phyloP scores from a whole-genome alignment of 2,888 invertebrate genomes.

The Teleogryllus oceanicus region DNA sequence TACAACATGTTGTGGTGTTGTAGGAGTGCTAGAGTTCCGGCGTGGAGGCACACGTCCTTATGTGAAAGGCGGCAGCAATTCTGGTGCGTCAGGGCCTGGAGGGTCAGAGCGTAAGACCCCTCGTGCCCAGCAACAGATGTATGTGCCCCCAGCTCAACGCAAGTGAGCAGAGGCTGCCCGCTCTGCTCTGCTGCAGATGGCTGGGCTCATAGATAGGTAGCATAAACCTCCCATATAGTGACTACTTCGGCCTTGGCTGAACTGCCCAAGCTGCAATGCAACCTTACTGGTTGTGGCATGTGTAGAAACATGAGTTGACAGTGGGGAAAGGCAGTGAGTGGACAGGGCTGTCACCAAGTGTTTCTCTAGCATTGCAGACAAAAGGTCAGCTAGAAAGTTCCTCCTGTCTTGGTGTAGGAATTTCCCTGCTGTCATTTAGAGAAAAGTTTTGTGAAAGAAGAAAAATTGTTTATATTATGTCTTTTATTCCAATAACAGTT shows the following conservation, averaged over 20 bases:
- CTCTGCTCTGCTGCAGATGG: constrained; percentile 7
- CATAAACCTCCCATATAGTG: constrained; percentile 1
- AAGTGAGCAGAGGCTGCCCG: constrained; percentile 37
- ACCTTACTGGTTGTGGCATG: neutral
- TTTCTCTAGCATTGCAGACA: neutral
- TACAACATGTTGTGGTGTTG: neutral
- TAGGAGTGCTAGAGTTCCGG: constrained; percentile 41
- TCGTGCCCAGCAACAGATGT: constrained; percentile 47
- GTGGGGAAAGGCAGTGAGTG: neutral
- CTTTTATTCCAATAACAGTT: constrained; percentile 12
- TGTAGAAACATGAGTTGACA: constrained; percentile 4
- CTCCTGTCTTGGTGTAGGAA: constrained; percentile 18
- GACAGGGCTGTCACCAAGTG: neutral
- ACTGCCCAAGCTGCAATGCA: neutral
- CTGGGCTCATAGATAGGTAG: neutral
- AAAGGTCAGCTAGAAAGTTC: neutral
- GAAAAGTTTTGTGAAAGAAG: neutral
- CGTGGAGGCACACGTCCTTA: constrained; percentile 41
- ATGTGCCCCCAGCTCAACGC: constrained; percentile 51
- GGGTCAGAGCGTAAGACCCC: constrained; percentile 41
- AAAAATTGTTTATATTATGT: neutral
- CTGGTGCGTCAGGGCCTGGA: constrained; percentile 26
- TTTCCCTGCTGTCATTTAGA: neutral
- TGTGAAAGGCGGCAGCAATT: constrained; percentile 42
- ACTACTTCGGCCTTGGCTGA: neutral